A percentile compares a stretch with the other conserved stretches of the same genome.
phyloP scores from a whole-genome alignment of 2,888 invertebrate species.

The Drosophila neotestacea region DNA sequence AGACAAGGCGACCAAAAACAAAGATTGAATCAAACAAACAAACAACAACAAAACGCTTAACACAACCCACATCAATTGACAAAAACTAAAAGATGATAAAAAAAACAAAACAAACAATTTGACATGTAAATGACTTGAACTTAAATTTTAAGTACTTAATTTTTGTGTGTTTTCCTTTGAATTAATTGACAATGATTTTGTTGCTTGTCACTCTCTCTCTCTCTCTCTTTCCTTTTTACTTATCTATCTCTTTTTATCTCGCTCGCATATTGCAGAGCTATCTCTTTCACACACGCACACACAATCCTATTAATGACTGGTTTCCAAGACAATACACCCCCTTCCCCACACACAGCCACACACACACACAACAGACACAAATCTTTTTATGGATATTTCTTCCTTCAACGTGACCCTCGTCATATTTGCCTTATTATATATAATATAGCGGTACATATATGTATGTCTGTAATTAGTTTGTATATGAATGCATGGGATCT shows the following conservation, averaged over 20 bases:
- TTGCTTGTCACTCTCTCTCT: slow-evolving; percentile 18
- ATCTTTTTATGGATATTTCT: slow-evolving; percentile 9
- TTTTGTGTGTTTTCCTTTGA: slow-evolving; percentile 30
- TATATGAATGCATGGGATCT: slow-evolving; percentile 24
- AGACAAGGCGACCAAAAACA: slow-evolving; percentile 62
- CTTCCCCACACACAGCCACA: slow-evolving; percentile 11
- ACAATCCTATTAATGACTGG: slow-evolving; percentile 62
- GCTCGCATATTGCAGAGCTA: slow-evolving; percentile 24
- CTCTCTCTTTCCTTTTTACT: slow-evolving; percentile 5
- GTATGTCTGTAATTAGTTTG: slow-evolving; percentile 47
- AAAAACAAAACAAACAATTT: slow-evolving; percentile 12
- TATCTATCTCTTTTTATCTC: neutral
- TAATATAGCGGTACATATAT: slow-evolving; percentile 62
- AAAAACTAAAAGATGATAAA: neutral
- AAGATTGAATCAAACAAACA: slow-evolving; percentile 4
- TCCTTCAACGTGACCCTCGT: slow-evolving; percentile 41
- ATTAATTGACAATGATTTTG: slow-evolving; percentile 29
- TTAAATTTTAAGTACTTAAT: slow-evolving; percentile 58
- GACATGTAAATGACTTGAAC: slow-evolving; percentile 63
- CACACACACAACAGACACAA: slow-evolving; percentile 9
- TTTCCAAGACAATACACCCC: slow-evolving; percentile 68
- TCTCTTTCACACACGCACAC: slow-evolving; percentile 26
- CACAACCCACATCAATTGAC: slow-evolving; percentile 36
- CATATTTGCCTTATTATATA: slow-evolving; percentile 79
- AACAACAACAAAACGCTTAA: slow-evolving; percentile 55